Conservation (phyloP, 2,888 invertebrate genomes). For the Andrena camellia region DNA sequence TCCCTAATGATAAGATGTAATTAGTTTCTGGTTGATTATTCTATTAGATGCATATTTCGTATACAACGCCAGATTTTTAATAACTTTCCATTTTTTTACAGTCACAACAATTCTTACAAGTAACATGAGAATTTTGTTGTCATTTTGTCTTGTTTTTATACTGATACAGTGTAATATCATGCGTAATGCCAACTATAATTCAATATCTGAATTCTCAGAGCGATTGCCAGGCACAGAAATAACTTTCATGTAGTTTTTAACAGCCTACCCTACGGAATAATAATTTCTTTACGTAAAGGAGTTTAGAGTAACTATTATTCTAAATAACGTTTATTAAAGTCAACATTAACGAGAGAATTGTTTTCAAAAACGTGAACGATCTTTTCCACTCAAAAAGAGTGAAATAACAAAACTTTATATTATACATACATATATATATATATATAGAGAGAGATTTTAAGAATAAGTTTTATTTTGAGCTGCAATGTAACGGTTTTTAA, state of each 20-base stretch:
- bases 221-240: not conserved
- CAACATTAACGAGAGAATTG: conserved; percentile 38
- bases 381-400: conserved; percentile 33
- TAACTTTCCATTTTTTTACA: not conserved
- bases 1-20: not conserved
- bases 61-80: not conserved
- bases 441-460: conserved; percentile 13
- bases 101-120: not conserved
- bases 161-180: not conserved
- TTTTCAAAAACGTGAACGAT: conserved; percentile 43
- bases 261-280: not conserved
- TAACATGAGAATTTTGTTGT: not conserved
- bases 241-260: not conserved
- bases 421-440: conserved; percentile 2
- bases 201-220: not conserved
- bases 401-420: conserved; percentile 46
- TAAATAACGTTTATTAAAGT: conserved; percentile 71
- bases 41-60: not conserved
- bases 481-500: conserved; percentile 15
- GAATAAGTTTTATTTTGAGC: conserved; percentile 18
- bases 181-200: not conserved
- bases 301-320: conserved; percentile 72
- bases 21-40: not conserved
- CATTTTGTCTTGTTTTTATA: not conserved
- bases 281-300: conserved; percentile 17